These are phyloP conservation scores for Olivierus martensii DNA, from an alignment of 1,140 invertebrate genomes.

Conservation along the genomic window DNA sequence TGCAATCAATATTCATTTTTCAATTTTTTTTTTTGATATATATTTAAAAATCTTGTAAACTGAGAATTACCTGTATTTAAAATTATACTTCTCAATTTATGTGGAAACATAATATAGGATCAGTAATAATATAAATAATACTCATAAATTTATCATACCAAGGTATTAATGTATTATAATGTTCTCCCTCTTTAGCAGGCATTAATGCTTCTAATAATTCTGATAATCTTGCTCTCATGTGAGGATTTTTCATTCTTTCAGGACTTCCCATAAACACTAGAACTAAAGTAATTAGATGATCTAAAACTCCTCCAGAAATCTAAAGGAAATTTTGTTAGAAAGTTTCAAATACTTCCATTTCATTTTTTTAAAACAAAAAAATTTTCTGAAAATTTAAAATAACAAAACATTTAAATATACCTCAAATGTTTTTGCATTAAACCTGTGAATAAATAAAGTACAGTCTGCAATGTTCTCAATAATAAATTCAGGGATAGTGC, in stretches of 20 bases:
- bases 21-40: too few species aligned
- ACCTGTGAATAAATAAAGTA: constrained; percentile 19
- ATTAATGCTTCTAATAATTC: constrained; percentile 73
- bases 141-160: constrained; percentile 5
- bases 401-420: background rate
- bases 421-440: constrained; percentile 18
- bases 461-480: constrained; percentile 23
- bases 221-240: constrained; percentile 75
- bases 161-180: constrained; percentile 4
- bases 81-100: too few species aligned
- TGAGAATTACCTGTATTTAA: too few species aligned
- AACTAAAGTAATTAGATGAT: constrained; percentile 51
- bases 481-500: constrained; percentile 22
- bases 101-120: too few species aligned
- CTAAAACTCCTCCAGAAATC: constrained; percentile 38
- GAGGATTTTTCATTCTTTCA: constrained; percentile 73
- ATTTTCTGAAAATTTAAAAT: too few species aligned
- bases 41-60: too few species aligned
- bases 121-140: too few species aligned
- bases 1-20: too few species aligned
- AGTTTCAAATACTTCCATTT: too few species aligned
- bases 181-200: constrained; percentile 13
- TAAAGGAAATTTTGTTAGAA: too few species aligned
- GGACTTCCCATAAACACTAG: constrained; percentile 57
- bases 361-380: too few species aligned